Percentiles rank a stretch among this genome's conserved stretches.
Evolutionary conservation across 2,888 invertebrate genomes (phyloP).

Genomic region (Parnassius orleans): DNA sequence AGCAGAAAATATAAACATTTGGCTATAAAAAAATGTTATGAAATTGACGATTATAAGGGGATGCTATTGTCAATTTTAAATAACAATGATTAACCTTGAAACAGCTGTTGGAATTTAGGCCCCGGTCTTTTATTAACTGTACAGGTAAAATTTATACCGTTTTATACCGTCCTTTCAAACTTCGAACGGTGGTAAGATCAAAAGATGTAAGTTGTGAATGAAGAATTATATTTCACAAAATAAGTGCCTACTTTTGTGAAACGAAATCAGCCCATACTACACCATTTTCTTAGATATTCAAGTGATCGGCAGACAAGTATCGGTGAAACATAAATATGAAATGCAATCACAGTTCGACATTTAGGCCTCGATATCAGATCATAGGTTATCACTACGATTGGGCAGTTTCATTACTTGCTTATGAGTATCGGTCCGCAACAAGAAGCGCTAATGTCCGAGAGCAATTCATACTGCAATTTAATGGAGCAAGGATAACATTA

Average conservation of each 20-base stretch:
- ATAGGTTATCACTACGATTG: conserved; percentile 56
- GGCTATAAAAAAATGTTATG: conserved; percentile 33
- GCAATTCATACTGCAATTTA: conserved; percentile 16
- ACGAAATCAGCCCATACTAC: too few species aligned
- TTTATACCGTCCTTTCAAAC: not conserved
- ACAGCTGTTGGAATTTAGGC: conserved; percentile 57
- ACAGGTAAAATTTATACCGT: conserved; percentile 63
- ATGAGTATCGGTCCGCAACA: conserved; percentile 11
- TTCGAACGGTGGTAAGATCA: too few species aligned
- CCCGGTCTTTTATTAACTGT: conserved; percentile 51
- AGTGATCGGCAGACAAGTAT: conserved; percentile 31
- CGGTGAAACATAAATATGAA: conserved; percentile 34
- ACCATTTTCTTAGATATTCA: too few species aligned
- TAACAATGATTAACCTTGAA: conserved; percentile 50
- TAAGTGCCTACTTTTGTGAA: too few species aligned
- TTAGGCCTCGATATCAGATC: conserved; percentile 45
- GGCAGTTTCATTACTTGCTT: conserved; percentile 40
- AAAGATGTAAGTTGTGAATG: too few species aligned
- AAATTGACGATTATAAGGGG: conserved; percentile 50
- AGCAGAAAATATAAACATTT: conserved; percentile 32
- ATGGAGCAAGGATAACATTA: conserved; percentile 28
- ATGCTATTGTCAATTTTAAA: conserved; percentile 35
- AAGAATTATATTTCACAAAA: too few species aligned
- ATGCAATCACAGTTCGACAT: conserved; percentile 42
- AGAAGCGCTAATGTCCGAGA: conserved; percentile 17